Evolutionary conservation across 2,113 vertebrate species (phyloP).

Genomic region (Eclectus roratus): DNA sequence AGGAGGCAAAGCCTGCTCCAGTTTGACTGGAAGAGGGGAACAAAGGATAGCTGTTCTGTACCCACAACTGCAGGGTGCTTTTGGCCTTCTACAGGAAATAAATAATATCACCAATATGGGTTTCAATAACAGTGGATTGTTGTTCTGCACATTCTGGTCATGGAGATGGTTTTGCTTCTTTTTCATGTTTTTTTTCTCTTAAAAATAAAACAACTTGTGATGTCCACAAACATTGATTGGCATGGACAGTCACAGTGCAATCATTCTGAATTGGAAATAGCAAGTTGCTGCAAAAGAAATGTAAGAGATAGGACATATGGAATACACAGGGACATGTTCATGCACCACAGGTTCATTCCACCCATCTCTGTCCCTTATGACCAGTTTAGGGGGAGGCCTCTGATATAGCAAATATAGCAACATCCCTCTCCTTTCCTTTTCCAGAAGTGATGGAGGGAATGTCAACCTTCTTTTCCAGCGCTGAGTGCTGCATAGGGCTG

Average conservation of each 20-base stretch:
- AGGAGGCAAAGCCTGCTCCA: not conserved
- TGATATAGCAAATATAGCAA: not conserved
- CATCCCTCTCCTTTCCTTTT: not conserved
- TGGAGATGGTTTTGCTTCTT: not conserved
- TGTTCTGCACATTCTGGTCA: not conserved
- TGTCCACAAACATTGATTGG: not conserved
- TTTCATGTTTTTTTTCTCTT: not conserved
- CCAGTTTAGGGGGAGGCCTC: not conserved
- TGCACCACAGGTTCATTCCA: not conserved
- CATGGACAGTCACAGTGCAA: not conserved
- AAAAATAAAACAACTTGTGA: not conserved
- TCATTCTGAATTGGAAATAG: not conserved
- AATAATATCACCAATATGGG: not conserved
- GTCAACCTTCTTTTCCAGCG: not conserved
- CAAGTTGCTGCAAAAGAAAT: not conserved
- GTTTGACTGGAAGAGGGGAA: not conserved
- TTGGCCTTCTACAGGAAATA: not conserved
- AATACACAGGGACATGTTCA: not conserved
- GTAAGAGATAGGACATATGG: not conserved
- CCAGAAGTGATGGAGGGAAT: not conserved
- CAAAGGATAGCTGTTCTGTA: not conserved
- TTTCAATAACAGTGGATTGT: not conserved
- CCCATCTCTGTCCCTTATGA: not conserved
- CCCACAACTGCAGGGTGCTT: not conserved
- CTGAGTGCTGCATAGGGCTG: rapidly evolving